phyloP scores from a whole-genome alignment of 2,888 invertebrate species.

The Eristalis pertinax region DNA sequence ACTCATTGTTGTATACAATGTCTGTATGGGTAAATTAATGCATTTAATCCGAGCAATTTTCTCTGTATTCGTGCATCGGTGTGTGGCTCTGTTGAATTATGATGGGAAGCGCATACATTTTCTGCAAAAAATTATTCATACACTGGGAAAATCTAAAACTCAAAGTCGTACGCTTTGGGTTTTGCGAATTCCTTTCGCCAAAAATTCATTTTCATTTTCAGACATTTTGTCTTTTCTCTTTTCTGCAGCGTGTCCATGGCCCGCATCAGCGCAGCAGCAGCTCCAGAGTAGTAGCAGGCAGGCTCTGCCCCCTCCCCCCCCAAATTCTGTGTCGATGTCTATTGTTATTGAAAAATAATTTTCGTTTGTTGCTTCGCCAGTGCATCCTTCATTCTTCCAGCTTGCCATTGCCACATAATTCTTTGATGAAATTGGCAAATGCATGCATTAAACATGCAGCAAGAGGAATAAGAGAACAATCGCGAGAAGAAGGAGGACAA shows the following conservation, averaged over 20 bases:
- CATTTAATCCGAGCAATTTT: constrained; percentile 61
- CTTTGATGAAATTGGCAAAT: constrained; percentile 54
- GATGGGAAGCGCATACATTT: constrained; percentile 21
- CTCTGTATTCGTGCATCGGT: constrained; percentile 4
- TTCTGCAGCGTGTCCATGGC: background rate
- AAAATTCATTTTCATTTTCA: constrained; percentile 38
- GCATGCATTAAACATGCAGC: constrained; percentile 50
- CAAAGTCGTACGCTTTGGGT: background rate
- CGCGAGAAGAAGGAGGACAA: background rate
- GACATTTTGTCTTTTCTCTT: constrained; percentile 32
- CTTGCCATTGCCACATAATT: constrained; percentile 15
- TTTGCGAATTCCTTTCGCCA: background rate
- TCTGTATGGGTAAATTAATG: constrained; percentile 66
- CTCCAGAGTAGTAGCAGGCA: background rate
- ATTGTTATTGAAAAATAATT: constrained; percentile 54
- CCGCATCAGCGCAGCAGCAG: background rate
- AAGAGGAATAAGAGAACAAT: background rate
- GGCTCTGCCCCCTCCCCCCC: too few relatives aligned
- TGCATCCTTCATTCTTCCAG: constrained; percentile 18
- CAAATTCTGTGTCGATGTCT: background rate
- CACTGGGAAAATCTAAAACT: constrained; percentile 28
- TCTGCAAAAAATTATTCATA: constrained; percentile 47
- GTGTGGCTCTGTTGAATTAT: constrained; percentile 12
- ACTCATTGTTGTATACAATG: constrained; percentile 40
- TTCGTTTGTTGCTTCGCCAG: constrained; percentile 40